Evolutionary conservation across 2,113 vertebrate genomes (phyloP).

Genomic region (Physeter macrocephalus): DNA sequence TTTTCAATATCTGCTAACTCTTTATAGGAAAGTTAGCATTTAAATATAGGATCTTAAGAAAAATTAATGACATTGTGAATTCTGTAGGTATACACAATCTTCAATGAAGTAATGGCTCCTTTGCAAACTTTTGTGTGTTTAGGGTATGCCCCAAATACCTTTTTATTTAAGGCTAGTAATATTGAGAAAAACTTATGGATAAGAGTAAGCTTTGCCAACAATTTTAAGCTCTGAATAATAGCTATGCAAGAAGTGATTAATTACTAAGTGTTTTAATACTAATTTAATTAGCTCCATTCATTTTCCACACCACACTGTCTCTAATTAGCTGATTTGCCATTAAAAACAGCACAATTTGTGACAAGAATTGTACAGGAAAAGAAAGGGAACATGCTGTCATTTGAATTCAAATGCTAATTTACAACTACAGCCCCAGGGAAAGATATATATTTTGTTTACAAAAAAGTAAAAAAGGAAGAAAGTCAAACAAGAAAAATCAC

Average conservation of each 20-base stretch:
- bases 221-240: slow-evolving; percentile 54
- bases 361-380: slow-evolving; percentile 26
- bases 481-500: neutral
- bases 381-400: slow-evolving; percentile 34
- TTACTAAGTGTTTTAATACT: slow-evolving; percentile 50
- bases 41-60: neutral
- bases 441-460: slow-evolving; percentile 26
- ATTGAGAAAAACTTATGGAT: slow-evolving; percentile 45
- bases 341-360: slow-evolving; percentile 41
- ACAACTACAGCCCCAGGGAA: slow-evolving; percentile 29
- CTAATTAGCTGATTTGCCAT: slow-evolving; percentile 62
- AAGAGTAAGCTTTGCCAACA: slow-evolving; percentile 46
- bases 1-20: slow-evolving; percentile 38
- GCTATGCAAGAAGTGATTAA: slow-evolving; percentile 56
- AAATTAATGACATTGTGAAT: slow-evolving; percentile 15
- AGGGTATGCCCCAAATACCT: neutral
- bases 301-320: slow-evolving; percentile 50
- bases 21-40: neutral
- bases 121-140: neutral
- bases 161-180: slow-evolving; percentile 40
- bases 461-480: neutral
- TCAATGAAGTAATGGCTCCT: slow-evolving; percentile 3
- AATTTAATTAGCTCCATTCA: slow-evolving; percentile 50
- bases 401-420: slow-evolving; percentile 57
- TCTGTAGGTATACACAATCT: neutral